A percentile compares a stretch with the other conserved stretches of the same genome.
Conservation (phyloP, 2,888 invertebrate genomes). For the Oligia fasciuncula region DNA sequence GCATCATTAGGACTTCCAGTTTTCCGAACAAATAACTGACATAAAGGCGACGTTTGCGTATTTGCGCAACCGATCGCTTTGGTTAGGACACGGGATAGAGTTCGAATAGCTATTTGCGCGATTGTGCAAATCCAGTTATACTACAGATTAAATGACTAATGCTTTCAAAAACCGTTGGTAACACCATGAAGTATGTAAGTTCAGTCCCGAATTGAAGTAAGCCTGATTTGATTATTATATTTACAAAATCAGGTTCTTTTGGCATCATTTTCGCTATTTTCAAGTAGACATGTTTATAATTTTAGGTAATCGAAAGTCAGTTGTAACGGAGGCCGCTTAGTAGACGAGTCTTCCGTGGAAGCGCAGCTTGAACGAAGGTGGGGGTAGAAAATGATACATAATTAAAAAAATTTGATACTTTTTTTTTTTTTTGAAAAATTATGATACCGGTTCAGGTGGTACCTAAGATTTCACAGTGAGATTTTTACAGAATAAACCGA, state of each 20-base stretch:
- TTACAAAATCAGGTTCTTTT: slow-evolving; percentile 48
- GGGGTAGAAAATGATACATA: background rate
- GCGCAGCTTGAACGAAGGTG: background rate
- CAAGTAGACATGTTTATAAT: slow-evolving; percentile 26
- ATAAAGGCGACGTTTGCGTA: background rate
- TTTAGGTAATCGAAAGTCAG: background rate
- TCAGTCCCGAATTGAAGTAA: slow-evolving; percentile 14
- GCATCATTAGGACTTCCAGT: background rate
- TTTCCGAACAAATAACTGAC: background rate
- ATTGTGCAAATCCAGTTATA: background rate
- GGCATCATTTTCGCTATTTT: slow-evolving; percentile 45
- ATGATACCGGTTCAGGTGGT: background rate
- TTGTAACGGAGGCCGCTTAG: slow-evolving; percentile 33
- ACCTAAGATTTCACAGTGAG: background rate
- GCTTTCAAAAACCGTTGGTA: slow-evolving; percentile 28
- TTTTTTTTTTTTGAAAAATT: background rate
- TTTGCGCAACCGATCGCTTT: background rate
- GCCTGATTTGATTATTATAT: slow-evolving; percentile 52
- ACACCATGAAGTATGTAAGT: slow-evolving; percentile 46
- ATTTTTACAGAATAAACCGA: background rate
- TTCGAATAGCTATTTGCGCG: background rate
- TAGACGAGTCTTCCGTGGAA: background rate
- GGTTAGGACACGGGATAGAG: background rate
- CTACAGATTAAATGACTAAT: background rate
- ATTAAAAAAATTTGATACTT: background rate